Evolutionary conservation across 2,113 vertebrate species (phyloP).

Genomic region (Phylloscopus trochilus): DNA sequence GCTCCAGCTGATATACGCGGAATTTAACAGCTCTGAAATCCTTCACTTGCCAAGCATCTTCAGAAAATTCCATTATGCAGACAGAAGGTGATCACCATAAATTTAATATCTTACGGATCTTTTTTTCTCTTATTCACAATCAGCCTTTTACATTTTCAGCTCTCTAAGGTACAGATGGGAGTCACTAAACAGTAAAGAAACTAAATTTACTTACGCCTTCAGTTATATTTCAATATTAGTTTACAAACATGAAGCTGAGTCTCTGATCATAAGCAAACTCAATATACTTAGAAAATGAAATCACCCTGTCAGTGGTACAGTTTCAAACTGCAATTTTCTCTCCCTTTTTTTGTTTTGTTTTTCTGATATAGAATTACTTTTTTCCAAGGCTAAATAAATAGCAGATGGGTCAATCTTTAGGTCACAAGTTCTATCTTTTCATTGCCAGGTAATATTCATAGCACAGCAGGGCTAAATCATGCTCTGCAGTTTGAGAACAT

Average conservation of each 20-base stretch:
- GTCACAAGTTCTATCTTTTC: neutral
- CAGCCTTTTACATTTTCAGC: neutral
- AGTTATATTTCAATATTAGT: neutral
- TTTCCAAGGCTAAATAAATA: slow-evolving; percentile 27
- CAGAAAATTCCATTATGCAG: neutral
- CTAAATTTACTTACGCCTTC: neutral
- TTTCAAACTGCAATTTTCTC: neutral
- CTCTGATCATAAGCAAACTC: neutral
- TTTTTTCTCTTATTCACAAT: neutral
- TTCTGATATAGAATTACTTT: neutral
- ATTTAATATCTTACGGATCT: neutral
- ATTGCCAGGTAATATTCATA: slow-evolving; percentile 38
- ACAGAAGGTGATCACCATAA: neutral
- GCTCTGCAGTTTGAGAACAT: slow-evolving; percentile 9
- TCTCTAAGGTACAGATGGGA: neutral
- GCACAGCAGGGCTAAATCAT: slow-evolving; percentile 38
- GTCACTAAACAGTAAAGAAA: neutral
- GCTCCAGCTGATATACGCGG: neutral
- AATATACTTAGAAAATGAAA: neutral
- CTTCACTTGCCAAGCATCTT: neutral
- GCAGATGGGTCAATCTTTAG: slow-evolving; percentile 21
- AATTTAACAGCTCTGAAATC: neutral
- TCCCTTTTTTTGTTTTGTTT: neutral
- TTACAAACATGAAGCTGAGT: neutral
- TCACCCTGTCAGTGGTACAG: fast-evolving